Evolutionary conservation across 2,797 vertebrate species (phyloP).

Genomic region (Acropternis orthonyx): DNA sequence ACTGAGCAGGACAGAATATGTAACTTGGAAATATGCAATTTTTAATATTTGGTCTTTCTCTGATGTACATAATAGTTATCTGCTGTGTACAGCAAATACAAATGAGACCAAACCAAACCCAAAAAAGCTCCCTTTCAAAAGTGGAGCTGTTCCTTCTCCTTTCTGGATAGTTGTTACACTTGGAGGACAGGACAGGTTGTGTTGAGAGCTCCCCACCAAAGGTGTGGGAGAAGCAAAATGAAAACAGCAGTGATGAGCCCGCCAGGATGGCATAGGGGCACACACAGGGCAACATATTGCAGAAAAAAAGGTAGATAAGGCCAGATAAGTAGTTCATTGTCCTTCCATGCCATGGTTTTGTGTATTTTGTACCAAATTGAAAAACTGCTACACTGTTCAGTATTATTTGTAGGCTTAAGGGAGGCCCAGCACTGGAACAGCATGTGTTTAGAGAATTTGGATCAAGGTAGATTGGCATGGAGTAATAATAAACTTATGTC

Average conservation of each 20-base stretch:
- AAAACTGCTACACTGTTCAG: background rate
- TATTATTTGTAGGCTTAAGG: background rate
- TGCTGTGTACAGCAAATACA: background rate
- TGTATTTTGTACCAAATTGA: background rate
- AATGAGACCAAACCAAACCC: background rate
- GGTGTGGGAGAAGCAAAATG: background rate
- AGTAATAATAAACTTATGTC: conserved; percentile 68
- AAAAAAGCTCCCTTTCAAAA: background rate
- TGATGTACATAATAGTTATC: background rate
- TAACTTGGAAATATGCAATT: conserved; percentile 11
- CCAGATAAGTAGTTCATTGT: background rate
- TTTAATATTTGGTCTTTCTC: background rate
- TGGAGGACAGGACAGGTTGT: background rate
- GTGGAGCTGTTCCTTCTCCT: background rate
- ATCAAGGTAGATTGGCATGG: conserved; percentile 58
- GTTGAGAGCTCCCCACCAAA: background rate
- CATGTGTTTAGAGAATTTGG: conserved; percentile 48
- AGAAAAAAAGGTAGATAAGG: background rate
- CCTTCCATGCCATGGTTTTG: background rate
- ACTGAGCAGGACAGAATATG: background rate
- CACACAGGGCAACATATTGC: background rate
- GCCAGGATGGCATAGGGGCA: background rate
- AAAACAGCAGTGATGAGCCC: background rate
- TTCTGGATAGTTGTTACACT: background rate
- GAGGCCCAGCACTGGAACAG: background rate